phyloP scores from a whole-genome alignment of 2,888 invertebrate species.

The Suillia variegata region DNA sequence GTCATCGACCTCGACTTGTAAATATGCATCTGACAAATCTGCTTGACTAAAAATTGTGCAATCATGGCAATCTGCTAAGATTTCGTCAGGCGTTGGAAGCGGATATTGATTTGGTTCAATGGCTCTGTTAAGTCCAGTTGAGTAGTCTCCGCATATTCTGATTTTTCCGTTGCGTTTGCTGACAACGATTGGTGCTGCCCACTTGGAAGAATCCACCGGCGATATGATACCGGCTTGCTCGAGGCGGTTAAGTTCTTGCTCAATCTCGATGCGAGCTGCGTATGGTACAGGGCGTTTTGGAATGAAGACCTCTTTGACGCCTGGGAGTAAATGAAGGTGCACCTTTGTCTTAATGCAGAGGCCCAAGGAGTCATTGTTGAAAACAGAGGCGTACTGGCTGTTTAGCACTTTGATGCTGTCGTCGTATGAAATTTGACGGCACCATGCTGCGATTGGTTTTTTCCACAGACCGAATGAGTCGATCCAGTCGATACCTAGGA shows the following conservation, averaged over 20 bases:
- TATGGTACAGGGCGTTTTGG: constrained; percentile 29
- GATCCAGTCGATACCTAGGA: constrained; percentile 10
- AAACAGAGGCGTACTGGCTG: constrained; percentile 18
- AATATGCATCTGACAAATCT: no score
- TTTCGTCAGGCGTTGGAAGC: constrained; percentile 30
- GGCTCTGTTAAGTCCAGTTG: constrained; percentile 29
- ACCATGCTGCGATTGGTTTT: constrained; percentile 21
- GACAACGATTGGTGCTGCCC: constrained; percentile 35
- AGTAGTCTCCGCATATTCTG: constrained; percentile 33
- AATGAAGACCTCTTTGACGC: constrained; percentile 14
- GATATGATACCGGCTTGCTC: constrained; percentile 28
- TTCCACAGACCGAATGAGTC: constrained; percentile 25
- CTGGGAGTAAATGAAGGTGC: constrained; percentile 13
- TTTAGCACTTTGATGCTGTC: constrained; percentile 2
- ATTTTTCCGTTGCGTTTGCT: constrained; percentile 26
- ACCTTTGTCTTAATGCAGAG: constrained; percentile 30
- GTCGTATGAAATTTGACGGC: constrained; percentile 4
- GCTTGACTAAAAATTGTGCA: constrained; percentile 26
- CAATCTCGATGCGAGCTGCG: constrained; percentile 8
- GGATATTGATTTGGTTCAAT: constrained; percentile 31
- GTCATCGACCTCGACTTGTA: constrained; percentile 31
- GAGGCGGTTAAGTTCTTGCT: constrained; percentile 25
- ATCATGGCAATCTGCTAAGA: constrained; percentile 25
- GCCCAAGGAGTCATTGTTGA: constrained; percentile 18
- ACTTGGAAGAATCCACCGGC: constrained; percentile 30